These are phyloP conservation scores for Promerops cafer DNA, from an alignment of 2,113 vertebrate genomes.

Conservation along the genomic window DNA sequence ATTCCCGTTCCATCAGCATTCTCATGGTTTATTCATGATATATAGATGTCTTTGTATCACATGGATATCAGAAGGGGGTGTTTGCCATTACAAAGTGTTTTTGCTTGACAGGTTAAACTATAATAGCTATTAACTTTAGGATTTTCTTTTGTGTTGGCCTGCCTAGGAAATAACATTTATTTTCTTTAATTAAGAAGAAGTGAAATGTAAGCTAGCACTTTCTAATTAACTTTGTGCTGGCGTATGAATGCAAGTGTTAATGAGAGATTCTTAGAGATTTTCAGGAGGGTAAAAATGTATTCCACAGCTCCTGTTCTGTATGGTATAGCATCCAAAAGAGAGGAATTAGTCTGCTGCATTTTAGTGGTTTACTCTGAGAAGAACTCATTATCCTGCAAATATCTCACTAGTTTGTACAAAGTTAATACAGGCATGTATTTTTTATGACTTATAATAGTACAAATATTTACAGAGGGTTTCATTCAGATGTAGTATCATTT, in stretches of 20 bases:
- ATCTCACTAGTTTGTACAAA: conserved; percentile 6
- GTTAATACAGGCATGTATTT: conserved; percentile 24
- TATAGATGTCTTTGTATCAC: background rate
- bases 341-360: background rate
- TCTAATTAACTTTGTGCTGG: background rate
- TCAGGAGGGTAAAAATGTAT: background rate
- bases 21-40: background rate
- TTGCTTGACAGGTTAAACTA: background rate
- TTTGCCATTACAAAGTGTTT: background rate
- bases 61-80: background rate
- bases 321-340: background rate
- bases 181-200: background rate
- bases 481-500: background rate
- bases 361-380: background rate
- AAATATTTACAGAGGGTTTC: background rate
- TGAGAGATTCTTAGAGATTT: background rate
- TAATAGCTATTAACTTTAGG: background rate
- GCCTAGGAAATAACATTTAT: background rate
- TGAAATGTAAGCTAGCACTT: background rate
- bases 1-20: background rate
- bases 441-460: background rate
- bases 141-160: background rate
- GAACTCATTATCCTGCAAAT: background rate
- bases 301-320: background rate
- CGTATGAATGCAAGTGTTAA: background rate